phyloP scores from a whole-genome alignment of 2,888 invertebrate species.

The Ischnus inquisitorius region DNA sequence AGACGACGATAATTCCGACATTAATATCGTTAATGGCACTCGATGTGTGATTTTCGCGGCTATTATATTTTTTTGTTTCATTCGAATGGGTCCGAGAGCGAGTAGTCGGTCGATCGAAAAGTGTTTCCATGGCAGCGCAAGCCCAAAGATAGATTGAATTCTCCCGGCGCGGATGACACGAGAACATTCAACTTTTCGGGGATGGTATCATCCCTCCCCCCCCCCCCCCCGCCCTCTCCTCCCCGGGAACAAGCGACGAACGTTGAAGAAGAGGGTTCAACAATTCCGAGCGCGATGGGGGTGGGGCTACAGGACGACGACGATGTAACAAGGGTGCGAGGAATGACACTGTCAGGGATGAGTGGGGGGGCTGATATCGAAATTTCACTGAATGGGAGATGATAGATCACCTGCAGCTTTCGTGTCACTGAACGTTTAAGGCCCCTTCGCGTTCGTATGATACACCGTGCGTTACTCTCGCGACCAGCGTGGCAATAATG shows the following conservation, averaged over 20 bases:
- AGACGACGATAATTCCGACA: too few species aligned
- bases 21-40: not conserved
- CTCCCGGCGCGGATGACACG: slow-evolving; percentile 25
- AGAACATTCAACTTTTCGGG: slow-evolving; percentile 40
- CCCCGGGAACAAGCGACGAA: not conserved
- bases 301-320: not conserved
- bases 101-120: slow-evolving; percentile 25
- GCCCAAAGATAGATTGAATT: slow-evolving; percentile 34
- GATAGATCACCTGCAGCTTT: slow-evolving; percentile 37
- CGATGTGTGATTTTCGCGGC: not conserved
- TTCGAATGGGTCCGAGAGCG: not conserved
- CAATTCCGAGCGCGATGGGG: not conserved
- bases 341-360: slow-evolving; percentile 32
- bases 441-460: not conserved
- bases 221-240: not conserved
- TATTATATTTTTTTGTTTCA: slow-evolving; percentile 6
- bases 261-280: slow-evolving; percentile 13
- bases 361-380: not conserved
- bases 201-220: not conserved
- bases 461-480: too few species aligned
- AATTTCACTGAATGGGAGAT: slow-evolving; percentile 43
- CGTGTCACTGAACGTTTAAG: slow-evolving; percentile 18
- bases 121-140: slow-evolving; percentile 46
- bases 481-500: not conserved
- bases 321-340: slow-evolving; percentile 33